Evolutionary conservation across 2,113 vertebrate species (phyloP).

Genomic region (Tamias sibiricus): DNA sequence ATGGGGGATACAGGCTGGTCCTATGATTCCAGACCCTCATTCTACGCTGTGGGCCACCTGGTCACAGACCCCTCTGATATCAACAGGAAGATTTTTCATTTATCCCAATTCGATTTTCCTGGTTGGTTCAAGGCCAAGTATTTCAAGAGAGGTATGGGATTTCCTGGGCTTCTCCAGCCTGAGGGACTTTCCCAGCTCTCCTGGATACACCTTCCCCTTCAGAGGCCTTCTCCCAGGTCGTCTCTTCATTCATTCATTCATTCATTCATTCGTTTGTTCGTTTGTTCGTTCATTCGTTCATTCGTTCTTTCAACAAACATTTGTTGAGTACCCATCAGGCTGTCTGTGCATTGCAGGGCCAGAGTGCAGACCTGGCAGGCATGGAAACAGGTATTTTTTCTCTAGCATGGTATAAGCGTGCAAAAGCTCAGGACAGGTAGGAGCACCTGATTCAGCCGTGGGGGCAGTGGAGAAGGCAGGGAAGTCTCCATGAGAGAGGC

Average conservation of each 20-base stretch:
- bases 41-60: background rate
- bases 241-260: background rate
- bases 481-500: background rate
- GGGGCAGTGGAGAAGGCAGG: background rate
- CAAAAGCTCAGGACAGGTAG: background rate
- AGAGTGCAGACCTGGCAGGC: accelerated
- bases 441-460: background rate
- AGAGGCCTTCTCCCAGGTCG: background rate
- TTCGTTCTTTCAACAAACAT: background rate
- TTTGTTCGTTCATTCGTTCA: background rate
- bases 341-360: accelerated
- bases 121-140: slow-evolving; percentile 47
- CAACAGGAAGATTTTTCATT: background rate
- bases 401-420: background rate
- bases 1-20: background rate
- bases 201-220: background rate
- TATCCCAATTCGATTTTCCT: slow-evolving; percentile 7
- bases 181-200: background rate
- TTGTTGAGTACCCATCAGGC: background rate
- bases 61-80: background rate
- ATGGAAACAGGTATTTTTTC: background rate
- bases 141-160: background rate
- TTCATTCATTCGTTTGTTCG: background rate
- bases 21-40: background rate
- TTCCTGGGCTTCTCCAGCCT: background rate